Base-by-base conservation (phyloP, 2,113 vertebrate species). In the Siphamia tubifer region DNA sequence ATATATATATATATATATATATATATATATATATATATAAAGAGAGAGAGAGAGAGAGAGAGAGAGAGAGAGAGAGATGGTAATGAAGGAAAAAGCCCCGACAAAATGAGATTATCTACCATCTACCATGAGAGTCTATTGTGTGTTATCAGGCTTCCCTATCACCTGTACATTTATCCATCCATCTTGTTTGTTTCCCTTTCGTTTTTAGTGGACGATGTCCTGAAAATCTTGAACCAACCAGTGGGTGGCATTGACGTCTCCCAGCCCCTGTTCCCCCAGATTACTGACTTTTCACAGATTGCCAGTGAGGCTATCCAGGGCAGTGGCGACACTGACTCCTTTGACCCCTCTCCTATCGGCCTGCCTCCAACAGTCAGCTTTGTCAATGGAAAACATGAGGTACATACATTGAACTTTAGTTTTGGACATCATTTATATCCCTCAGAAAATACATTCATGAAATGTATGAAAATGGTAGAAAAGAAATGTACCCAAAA, bases 321-420 rank as follows among this genome's bases (percentile, higher is more conserved):
- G 86, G 60, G 52, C 60, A 89, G 85, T 16, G 66, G 57, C 7
- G 77, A 82, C 9, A 0, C 2, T 2, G 52, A 82, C 1, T 12
- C 40, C 2, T 39, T 28, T 3, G 52, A 60, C 1, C 19, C 62
- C 0, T n/a, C 64, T 2, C 40, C 83, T 34, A 56, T 64, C 31
- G 28, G 45, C 25, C 54, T 73, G n/a, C 71, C 86, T 2, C 90
- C 89, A 5, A 78, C 89, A 1, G 66, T 98, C 80, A 92, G 94
- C 73, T 98, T 97, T 68, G 87, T 98, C 74, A 96, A 95, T 5
- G 96, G 94, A 15, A 98, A 95, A 39, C 94, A 95, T 0, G 91
- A 95, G 20, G 89, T 91, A 81, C 1, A 1, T 13, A 0, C 10
- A 3, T 0, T 25, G 2, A 3, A 24, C 6, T 7, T n/a, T n/a